Percentiles rank a stretch among this genome's conserved stretches.
Evolutionary conservation across 1,140 invertebrate genomes (phyloP).

Genomic region (Danaus plexippus): DNA sequence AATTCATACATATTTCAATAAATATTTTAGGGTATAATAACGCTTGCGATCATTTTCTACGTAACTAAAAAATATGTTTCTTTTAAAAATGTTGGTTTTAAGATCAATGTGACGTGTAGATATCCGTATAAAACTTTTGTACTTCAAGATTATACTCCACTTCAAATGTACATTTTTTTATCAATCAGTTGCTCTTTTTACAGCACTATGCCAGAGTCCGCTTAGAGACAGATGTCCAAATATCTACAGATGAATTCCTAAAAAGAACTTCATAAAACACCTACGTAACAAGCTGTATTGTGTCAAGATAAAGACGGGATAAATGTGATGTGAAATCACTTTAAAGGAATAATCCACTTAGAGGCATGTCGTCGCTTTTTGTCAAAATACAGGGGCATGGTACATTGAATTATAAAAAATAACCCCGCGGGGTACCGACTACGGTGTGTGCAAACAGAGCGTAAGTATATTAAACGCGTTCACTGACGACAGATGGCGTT

Average conservation of each 20-base stretch:
- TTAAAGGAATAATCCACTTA: slow-evolving; percentile 65
- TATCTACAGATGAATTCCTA: slow-evolving; percentile 50
- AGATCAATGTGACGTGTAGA: too few relatives aligned
- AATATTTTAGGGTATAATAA: too few relatives aligned
- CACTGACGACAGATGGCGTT: slow-evolving; percentile 34
- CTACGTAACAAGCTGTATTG: slow-evolving; percentile 62
- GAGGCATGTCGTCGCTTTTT: slow-evolving; percentile 62
- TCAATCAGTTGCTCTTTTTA: slow-evolving; percentile 32
- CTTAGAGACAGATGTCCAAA: slow-evolving; percentile 58
- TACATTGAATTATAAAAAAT: slow-evolving; percentile 64
- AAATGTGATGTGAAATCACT: slow-evolving; percentile 67
- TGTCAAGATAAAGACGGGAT: slow-evolving; percentile 53
- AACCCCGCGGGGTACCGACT: slow-evolving; percentile 47
- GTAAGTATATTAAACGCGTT: slow-evolving; percentile 9
- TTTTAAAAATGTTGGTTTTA: too few relatives aligned
- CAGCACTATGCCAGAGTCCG: slow-evolving; percentile 26
- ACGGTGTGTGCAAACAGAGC: slow-evolving; percentile 44
- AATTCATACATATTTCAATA: not conserved
- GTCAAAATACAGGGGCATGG: slow-evolving; percentile 52
- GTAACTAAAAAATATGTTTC: too few relatives aligned
- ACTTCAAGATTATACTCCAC: not conserved
- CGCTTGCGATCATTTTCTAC: too few relatives aligned
- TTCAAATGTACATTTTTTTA: slow-evolving; percentile 4
- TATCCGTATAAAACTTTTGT: too few relatives aligned
- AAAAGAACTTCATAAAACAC: slow-evolving; percentile 61